Percentiles rank a stretch among this genome's conserved stretches.
These are phyloP conservation scores for Spea multiplicata DNA, from an alignment of 2,113 vertebrate species.

Conservation along the genomic window DNA sequence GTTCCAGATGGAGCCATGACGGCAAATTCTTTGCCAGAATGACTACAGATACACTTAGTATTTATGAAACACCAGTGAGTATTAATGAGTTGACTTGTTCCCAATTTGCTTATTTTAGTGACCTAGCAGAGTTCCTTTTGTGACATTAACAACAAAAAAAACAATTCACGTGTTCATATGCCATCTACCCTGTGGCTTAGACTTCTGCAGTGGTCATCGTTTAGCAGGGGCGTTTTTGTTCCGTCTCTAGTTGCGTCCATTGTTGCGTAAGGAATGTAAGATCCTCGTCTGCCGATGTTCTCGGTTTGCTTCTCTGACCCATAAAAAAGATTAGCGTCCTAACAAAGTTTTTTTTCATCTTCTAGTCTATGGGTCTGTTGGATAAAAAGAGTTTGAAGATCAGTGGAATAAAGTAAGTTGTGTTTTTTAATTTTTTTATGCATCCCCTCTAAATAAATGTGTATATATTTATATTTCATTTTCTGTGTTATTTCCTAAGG, in stretches of 20 bases:
- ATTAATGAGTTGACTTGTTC: neutral
- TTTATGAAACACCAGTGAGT: conserved; percentile 96
- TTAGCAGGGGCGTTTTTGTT: too few relatives aligned
- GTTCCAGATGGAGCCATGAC: conserved; percentile 91
- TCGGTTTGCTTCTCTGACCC: too few relatives aligned
- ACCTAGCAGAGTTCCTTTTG: neutral
- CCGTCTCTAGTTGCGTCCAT: too few relatives aligned
- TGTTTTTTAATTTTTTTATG: neutral
- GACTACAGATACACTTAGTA: conserved; percentile 92
- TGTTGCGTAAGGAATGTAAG: too few relatives aligned
- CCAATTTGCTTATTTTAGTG: too few relatives aligned
- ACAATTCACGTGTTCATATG: too few relatives aligned
- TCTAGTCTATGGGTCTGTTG: conserved; percentile 92
- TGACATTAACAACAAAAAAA: neutral
- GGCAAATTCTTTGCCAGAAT: conserved; percentile 98
- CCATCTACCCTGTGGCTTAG: too few relatives aligned
- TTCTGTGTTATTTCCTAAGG: conserved; percentile 60
- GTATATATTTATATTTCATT: neutral
- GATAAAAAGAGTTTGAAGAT: conserved; percentile 99
- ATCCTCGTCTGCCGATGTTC: too few relatives aligned
- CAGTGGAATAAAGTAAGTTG: conserved; percentile 88
- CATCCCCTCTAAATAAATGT: neutral
- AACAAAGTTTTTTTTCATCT: conserved; percentile 27
- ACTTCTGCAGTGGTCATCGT: too few relatives aligned
- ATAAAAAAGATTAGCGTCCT: neutral